These are phyloP conservation scores for Euphydryas editha DNA, from an alignment of 2,888 invertebrate genomes.

Conservation along the genomic window DNA sequence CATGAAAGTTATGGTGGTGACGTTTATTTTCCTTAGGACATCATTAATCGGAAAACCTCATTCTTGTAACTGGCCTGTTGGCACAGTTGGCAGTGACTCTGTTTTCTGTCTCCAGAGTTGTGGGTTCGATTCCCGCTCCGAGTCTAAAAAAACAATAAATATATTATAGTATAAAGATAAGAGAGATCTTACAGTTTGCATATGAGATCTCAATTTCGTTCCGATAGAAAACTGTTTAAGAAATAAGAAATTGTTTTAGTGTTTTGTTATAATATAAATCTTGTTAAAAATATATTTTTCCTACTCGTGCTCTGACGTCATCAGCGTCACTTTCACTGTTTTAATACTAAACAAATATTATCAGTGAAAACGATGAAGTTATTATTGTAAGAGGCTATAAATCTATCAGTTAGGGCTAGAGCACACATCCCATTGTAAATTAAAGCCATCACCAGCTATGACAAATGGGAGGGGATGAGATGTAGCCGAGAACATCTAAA, in stretches of 20 bases:
- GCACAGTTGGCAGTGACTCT: too few species aligned
- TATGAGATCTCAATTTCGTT: too few species aligned
- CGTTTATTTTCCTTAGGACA: conserved; percentile 65
- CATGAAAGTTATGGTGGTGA: conserved; percentile 41
- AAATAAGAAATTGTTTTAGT: too few species aligned
- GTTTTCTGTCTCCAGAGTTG: too few species aligned
- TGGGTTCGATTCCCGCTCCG: too few species aligned
- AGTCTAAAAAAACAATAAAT: too few species aligned
- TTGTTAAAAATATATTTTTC: not conserved
- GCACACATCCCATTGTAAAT: conserved; percentile 59
- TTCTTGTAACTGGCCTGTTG: too few species aligned
- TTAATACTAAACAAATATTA: not conserved
- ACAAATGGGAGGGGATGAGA: conserved; percentile 71
- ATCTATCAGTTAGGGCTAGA: conserved; percentile 40
- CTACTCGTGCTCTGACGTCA: not conserved
- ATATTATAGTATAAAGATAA: too few species aligned
- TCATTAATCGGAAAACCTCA: conserved; percentile 65
- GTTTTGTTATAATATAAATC: too few species aligned
- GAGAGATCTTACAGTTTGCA: too few species aligned
- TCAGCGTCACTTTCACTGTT: not conserved
- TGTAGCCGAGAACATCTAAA: conserved; percentile 56
- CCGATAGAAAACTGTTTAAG: too few species aligned
- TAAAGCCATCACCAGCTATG: conserved; percentile 69
- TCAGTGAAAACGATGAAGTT: conserved; percentile 19
- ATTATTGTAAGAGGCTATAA: conserved; percentile 40